These are phyloP conservation scores for Drosophila basisetae DNA, from an alignment of 2,888 invertebrate genomes.

Conservation along the genomic window DNA sequence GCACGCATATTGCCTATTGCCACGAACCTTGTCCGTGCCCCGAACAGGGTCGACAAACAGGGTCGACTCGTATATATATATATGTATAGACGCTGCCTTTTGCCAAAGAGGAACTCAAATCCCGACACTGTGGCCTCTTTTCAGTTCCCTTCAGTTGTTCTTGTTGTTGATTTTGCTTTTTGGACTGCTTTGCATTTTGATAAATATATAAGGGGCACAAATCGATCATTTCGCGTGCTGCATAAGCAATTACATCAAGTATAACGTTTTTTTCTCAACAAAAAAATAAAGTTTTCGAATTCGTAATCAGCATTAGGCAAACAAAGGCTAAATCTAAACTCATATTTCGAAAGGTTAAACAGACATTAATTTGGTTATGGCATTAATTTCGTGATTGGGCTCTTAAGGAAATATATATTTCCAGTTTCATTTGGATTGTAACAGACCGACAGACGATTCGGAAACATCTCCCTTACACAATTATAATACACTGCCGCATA, in stretches of 20 bases:
- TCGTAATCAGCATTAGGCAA: neutral
- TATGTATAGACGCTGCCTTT: neutral
- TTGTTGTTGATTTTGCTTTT: neutral
- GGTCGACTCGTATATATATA: neutral
- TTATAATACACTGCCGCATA: neutral
- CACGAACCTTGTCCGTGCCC: slow-evolving; percentile 39
- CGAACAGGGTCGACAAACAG: slow-evolving; percentile 11
- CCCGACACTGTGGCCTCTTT: slow-evolving; percentile 22
- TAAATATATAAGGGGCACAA: slow-evolving; percentile 59
- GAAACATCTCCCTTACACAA: neutral
- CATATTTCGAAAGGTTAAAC: neutral
- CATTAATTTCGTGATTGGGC: neutral
- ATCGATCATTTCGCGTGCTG: slow-evolving; percentile 63
- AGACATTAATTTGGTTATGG: neutral
- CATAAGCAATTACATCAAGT: slow-evolving; percentile 64
- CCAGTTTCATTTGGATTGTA: neutral
- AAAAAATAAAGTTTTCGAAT: neutral
- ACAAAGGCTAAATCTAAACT: neutral
- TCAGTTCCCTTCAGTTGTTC: neutral
- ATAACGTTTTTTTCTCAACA: neutral
- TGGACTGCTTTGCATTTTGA: slow-evolving; percentile 55
- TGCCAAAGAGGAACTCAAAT: slow-evolving; percentile 24
- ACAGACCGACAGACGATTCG: neutral
- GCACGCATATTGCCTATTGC: slow-evolving; percentile 58
- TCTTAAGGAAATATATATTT: neutral